Conservation (phyloP, 2,113 vertebrate genomes). For the Rostratula benghalensis region DNA sequence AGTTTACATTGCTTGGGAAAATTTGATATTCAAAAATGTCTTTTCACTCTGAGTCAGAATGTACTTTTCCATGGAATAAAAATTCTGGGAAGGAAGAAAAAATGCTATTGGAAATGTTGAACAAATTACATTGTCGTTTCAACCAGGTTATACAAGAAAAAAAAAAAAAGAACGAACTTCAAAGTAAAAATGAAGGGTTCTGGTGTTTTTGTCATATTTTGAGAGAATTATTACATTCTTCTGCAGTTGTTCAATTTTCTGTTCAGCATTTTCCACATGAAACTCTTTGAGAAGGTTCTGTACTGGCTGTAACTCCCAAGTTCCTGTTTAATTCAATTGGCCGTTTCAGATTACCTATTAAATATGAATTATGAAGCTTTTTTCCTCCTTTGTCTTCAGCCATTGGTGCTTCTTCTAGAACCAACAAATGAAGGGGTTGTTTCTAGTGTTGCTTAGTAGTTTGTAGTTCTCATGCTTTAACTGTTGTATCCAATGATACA, state of each 20-base stretch:
- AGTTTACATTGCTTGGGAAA: conserved; percentile 40
- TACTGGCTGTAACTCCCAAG: not conserved
- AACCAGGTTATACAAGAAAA: conserved; percentile 39
- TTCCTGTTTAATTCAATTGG: conserved; percentile 19
- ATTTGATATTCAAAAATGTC: conserved; percentile 50
- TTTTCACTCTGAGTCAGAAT: conserved; percentile 54
- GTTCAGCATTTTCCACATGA: conserved; percentile 49
- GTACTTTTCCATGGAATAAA: conserved; percentile 67
- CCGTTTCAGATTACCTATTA: conserved; percentile 16
- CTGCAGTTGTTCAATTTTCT: conserved; percentile 26
- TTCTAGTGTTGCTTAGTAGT: not conserved
- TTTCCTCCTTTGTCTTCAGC: not conserved
- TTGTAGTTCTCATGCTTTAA: not conserved
- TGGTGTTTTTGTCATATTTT: conserved; percentile 26
- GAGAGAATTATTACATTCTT: conserved; percentile 33
- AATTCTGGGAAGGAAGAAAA: conserved; percentile 35
- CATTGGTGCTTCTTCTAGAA: not conserved
- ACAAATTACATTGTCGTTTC: conserved; percentile 59
- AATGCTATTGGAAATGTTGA: conserved; percentile 28
- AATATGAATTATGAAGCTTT: not conserved
- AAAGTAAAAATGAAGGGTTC: conserved; percentile 23
- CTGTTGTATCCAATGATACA: not conserved
- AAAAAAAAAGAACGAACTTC: not conserved
- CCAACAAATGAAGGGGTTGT: not conserved
- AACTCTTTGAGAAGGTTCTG: conserved; percentile 30